Conservation (phyloP, 1,140 invertebrate species). For the Hylyphantes graminicola region DNA sequence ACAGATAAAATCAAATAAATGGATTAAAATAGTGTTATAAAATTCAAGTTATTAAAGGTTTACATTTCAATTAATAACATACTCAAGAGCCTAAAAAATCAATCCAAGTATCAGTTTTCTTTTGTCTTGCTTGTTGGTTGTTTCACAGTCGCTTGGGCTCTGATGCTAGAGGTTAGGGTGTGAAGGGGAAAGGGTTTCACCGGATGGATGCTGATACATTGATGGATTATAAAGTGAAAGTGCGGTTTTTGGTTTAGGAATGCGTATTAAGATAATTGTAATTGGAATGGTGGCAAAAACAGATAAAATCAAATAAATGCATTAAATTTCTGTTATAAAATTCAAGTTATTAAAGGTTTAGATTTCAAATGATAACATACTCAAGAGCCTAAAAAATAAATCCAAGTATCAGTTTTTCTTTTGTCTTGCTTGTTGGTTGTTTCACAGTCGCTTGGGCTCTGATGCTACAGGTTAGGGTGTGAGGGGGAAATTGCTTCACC, state of each 20-base stretch:
- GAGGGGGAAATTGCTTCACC: neutral
- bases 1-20: no score
- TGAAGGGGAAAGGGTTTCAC: neutral
- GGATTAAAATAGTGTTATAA: no score
- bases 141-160: conserved; percentile 55
- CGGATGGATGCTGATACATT: neutral
- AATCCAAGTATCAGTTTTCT: conserved; percentile 53
- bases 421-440: conserved; percentile 32
- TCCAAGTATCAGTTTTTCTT: conserved; percentile 51
- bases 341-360: no score
- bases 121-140: conserved; percentile 26
- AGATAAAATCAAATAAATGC: no score
- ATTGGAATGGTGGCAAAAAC: no score
- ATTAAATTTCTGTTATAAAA: no score
- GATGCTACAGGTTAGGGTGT: neutral
- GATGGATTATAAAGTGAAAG: no score
- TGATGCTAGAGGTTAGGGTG: neutral
- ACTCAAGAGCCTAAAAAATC: conserved; percentile 48
- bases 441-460: conserved; percentile 53
- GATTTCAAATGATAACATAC: conserved; percentile 48
- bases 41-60: no score
- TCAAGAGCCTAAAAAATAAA: conserved; percentile 49
- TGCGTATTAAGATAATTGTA: no score
- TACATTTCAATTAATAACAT: conserved; percentile 49
- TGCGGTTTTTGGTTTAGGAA: no score